Evolutionary conservation across 2,113 vertebrate species (phyloP), one percentile per base, ranked within the genome.

Genomic region (Penelope pileata): DNA sequence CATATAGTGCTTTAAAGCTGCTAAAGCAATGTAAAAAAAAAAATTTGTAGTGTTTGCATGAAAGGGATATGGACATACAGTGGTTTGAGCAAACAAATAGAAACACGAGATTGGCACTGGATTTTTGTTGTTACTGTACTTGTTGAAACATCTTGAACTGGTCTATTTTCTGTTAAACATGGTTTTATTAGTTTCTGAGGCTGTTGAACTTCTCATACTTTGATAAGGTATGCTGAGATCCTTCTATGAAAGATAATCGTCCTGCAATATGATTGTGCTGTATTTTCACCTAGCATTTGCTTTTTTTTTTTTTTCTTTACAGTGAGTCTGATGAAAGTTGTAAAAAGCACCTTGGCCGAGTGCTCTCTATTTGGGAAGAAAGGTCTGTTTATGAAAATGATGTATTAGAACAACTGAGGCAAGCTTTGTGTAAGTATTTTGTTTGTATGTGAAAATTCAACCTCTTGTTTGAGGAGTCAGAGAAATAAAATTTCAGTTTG

Each of bases 361-460:
- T 99, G 77, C 97, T 99, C 26, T 99, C 99, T 91, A 99, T 99
- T 96, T 99, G 99, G 99, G 99, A 99, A 97, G 99, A 99, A 98
- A 99, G 99, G 96, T 99, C 98, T 48, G 99, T 99, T 89, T 99
- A 99, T 96, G 99, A 99, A 95, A 99, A 98, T 82, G 98, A 98
- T 96, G 98, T 99, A 50, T 98, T 99, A 96, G 99, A 99, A 81
- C 99, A 99, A 95, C 99, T 99, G 94, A 98, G 98, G 62, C 98
- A 98, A 95, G 99, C 99, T 82, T 95, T 99, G 14, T 98, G 99
- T 99, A 98, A 99, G 99, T 98, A 96, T 93, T 76, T 70, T 58
- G 10, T 72, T 50, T 68, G 15, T 43, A 14, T 77, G 30, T 79
- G 79, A 72, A 63, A 29, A 86, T 75, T 93, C 86, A 74, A n/a